These are phyloP conservation scores for Microtus montanus DNA, from an alignment of 2,113 vertebrate genomes.

Conservation along the genomic window DNA sequence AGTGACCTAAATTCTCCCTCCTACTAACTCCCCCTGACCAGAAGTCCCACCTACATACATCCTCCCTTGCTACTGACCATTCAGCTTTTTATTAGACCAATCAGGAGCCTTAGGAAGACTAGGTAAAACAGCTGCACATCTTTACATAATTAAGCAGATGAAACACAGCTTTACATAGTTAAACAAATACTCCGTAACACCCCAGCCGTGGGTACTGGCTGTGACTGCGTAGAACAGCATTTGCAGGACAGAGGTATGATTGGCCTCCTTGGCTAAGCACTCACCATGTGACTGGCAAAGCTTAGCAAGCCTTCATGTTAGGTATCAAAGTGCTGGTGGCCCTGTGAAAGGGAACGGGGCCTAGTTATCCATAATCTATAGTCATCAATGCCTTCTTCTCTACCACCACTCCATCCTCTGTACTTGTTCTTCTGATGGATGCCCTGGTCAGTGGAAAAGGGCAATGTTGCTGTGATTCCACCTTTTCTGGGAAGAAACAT, in stretches of 20 bases:
- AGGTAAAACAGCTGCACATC: not conserved
- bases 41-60: not conserved
- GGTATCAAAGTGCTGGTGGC: accelerated
- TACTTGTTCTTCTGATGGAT: accelerated
- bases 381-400: accelerated
- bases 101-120: not conserved
- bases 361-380: accelerated
- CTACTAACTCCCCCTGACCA: not conserved
- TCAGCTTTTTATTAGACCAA: not conserved
- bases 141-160: not conserved
- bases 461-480: accelerated
- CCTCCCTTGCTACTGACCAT: not conserved
- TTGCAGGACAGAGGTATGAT: not conserved
- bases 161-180: not conserved
- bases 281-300: accelerated
- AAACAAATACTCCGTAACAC: not conserved
- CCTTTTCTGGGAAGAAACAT: accelerated
- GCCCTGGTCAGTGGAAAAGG: too few relatives aligned
- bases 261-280: not conserved
- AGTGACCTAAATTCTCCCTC: not conserved
- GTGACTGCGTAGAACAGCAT: not conserved
- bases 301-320: accelerated
- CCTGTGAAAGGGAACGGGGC: not conserved
- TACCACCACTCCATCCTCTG: accelerated
- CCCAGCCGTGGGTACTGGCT: not conserved